Percentiles rank a stretch among this genome's conserved stretches.
phyloP scores from a whole-genome alignment of 2,888 invertebrate species.

The Malthinus flaveolus region DNA sequence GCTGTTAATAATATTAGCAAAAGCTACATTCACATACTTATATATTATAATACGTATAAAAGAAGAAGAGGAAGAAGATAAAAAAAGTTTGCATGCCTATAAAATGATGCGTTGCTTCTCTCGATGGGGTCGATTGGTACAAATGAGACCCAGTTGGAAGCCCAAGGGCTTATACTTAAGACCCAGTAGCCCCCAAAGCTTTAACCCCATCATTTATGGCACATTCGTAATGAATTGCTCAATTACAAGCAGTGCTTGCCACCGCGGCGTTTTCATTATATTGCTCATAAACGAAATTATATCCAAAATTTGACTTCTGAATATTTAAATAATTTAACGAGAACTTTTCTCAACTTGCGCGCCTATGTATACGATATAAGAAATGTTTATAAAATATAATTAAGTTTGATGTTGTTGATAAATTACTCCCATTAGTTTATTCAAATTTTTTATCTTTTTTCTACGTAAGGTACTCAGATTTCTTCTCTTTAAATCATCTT shows the following conservation, averaged over 20 bases:
- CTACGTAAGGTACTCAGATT: no score
- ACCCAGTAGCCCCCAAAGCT: conserved; percentile 42
- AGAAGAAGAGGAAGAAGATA: no score
- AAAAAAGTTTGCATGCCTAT: conserved; percentile 5
- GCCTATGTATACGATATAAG: no score
- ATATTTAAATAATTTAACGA: no score
- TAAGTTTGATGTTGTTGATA: conserved; percentile 15
- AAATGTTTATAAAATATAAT: no score
- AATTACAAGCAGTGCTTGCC: conserved; percentile 46
- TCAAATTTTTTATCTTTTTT: conserved; percentile 16
- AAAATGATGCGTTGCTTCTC: conserved; percentile 38
- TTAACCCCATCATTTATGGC: conserved; percentile 42
- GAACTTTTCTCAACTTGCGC: no score
- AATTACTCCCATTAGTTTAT: conserved; percentile 36
- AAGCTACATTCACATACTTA: neutral
- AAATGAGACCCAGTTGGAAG: conserved; percentile 44
- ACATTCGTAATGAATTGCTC: conserved; percentile 46
- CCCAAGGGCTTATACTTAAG: conserved; percentile 39
- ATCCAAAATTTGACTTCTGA: conserved; percentile 19
- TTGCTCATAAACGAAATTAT: conserved; percentile 42
- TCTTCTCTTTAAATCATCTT: no score
- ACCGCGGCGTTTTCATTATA: conserved; percentile 47
- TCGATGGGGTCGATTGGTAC: conserved; percentile 43
- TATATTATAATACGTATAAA: conserved; percentile 2
- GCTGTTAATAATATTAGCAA: conserved; percentile 9